Base-by-base conservation (phyloP, 2,888 invertebrate species). In the Metellina segmentata region DNA sequence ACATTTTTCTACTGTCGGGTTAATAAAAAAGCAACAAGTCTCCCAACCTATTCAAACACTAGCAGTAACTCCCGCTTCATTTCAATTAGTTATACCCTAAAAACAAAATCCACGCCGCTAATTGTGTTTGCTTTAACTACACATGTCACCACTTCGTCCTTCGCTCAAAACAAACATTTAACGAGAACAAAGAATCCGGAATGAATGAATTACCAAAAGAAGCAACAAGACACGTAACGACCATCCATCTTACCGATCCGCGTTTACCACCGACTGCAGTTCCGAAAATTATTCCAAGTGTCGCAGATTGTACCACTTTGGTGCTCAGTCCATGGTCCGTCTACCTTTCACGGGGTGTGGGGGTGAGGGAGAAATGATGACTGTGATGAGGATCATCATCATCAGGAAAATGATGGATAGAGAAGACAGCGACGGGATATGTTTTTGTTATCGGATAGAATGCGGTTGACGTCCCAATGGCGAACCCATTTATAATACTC, bases 361-460 rank as follows among this genome's bases (percentile, higher is more conserved):
- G 49, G n/a, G n/a, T n/a, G n/a, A 16, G 51, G n/a, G 74, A 34
- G 19, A 51, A 81, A 82, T 82, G 82, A 89, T 81, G 81, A 77
- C 70, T 81, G 72, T 75, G 88, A 89, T 89, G 89, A 82, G 19
- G 82, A 83, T 89, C 82, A 82, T 89, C 89, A 83, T 83, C 89
- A 89, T 89, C 89, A 89, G 48, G 52, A 34, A 51, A 19, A 20
- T 89, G 89, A 89, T 89, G 81, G 89, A 89, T 89, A 9, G 77
- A n/a, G 49, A 52, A 77, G 77, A 89, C 81, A 74, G 53, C 72
- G 61, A 49, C 48, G 82, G 81, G 87, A 81, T 82, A 61, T 89
- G 82, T 89, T 89, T 87, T 89, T 89, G 89, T 89, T 89, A 89
- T 77, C 82, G 77, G n/a, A 16, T 8, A 51, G 89, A 75, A 83